These are phyloP conservation scores for Hydraecia micacea DNA, from an alignment of 2,888 invertebrate species.

Conservation along the genomic window DNA sequence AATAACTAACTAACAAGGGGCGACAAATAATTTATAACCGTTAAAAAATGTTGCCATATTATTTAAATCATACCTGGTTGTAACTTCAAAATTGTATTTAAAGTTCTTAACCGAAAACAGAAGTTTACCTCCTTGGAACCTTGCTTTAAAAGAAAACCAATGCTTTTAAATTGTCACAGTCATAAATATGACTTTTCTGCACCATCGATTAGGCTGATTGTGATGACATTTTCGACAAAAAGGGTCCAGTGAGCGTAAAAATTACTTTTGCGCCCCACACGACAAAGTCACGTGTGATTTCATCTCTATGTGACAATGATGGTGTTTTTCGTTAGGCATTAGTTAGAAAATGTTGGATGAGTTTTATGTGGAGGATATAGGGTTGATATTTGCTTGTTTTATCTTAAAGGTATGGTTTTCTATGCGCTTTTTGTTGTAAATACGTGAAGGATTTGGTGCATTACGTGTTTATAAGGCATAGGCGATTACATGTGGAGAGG, in stretches of 20 bases:
- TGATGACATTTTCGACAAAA: conserved; percentile 57
- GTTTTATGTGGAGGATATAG: conserved; percentile 28
- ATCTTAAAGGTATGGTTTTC: conserved; percentile 28
- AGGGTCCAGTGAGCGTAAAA: conserved; percentile 71
- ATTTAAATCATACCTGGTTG: background rate
- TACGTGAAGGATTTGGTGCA: conserved; percentile 24
- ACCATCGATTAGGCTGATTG: conserved; percentile 58
- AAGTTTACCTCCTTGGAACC: background rate
- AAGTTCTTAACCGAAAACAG: background rate
- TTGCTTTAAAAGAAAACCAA: background rate
- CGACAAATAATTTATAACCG: background rate
- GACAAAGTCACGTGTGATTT: conserved; percentile 67
- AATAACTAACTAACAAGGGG: background rate
- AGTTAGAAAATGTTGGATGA: conserved; percentile 9
- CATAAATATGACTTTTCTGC: conserved; percentile 25
- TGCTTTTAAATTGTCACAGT: conserved; percentile 2
- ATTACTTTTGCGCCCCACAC: conserved; percentile 63
- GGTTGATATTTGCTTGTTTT: conserved; percentile 30
- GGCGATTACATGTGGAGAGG: background rate
- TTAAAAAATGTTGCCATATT: background rate
- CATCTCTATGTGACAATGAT: conserved; percentile 74
- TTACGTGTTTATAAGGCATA: conserved; percentile 38
- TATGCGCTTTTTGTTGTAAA: conserved; percentile 56
- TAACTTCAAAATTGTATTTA: background rate
- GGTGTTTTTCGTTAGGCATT: conserved; percentile 64